Conservation (phyloP, 1,140 invertebrate species). For the Holcopasites calliopsidis region DNA sequence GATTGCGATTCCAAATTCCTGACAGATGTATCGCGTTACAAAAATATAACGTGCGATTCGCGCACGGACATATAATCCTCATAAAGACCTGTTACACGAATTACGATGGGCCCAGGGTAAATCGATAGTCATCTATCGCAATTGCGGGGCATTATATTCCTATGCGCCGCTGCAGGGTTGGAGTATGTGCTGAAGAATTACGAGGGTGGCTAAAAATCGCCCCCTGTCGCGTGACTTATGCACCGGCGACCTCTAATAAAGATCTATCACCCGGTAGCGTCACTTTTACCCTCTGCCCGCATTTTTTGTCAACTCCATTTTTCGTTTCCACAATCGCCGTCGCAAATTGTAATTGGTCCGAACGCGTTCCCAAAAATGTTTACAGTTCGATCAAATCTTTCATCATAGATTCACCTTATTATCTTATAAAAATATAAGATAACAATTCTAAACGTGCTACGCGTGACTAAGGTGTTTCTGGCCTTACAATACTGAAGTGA, state of each 20-base stretch:
- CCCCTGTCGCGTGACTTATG: conserved; percentile 70
- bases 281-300: conserved; percentile 51
- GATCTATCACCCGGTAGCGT: conserved; percentile 62
- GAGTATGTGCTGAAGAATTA: conserved; percentile 70
- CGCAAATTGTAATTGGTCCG: background rate
- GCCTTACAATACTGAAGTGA: too few species aligned
- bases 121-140: conserved; percentile 61
- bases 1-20: background rate
- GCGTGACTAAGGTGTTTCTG: too few species aligned
- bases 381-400: background rate
- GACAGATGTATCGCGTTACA: background rate
- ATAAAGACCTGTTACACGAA: conserved; percentile 31
- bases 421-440: too few species aligned
- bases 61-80: background rate
- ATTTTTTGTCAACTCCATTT: conserved; percentile 12
- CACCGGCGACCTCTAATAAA: conserved; percentile 65
- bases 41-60: background rate
- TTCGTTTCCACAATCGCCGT: background rate
- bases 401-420: too few species aligned
- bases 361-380: background rate
- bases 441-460: too few species aligned
- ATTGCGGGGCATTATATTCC: conserved; percentile 61
- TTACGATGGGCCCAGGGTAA: conserved; percentile 43
- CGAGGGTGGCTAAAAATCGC: conserved; percentile 69
- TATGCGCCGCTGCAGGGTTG: conserved; percentile 21